phyloP scores from a whole-genome alignment of 2,888 invertebrate species.

The Vanessa cardui region DNA sequence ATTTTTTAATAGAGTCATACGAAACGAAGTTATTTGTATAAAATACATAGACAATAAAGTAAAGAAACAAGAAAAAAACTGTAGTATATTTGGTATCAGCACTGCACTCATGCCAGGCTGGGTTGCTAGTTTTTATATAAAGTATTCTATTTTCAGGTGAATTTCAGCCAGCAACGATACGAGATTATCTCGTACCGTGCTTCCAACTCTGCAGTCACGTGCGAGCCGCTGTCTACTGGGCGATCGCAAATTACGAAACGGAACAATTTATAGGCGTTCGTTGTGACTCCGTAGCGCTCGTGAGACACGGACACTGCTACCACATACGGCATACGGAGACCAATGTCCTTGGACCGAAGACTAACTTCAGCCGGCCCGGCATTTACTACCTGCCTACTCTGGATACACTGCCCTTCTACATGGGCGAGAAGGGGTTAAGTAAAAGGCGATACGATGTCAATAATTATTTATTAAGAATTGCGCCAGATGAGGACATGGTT shows the following conservation, averaged over 20 bases:
- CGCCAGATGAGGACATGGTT: conserved; percentile 62
- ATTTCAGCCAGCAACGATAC: conserved; percentile 61
- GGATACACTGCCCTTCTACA: conserved; percentile 58
- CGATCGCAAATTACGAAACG: conserved; percentile 53
- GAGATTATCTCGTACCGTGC: conserved; percentile 67
- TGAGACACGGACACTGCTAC: conserved; percentile 64
- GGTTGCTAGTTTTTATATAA: not conserved
- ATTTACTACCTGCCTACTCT: conserved; percentile 67
- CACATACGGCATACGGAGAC: conserved; percentile 44
- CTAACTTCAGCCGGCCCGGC: conserved; percentile 65
- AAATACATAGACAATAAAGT: too few relatives aligned
- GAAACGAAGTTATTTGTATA: too few relatives aligned
- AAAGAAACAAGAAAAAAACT: too few relatives aligned
- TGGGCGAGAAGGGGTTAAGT: conserved; percentile 58
- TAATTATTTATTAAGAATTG: conserved; percentile 56
- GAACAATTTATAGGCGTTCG: conserved; percentile 62
- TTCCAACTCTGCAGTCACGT: conserved; percentile 71
- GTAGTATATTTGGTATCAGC: too few relatives aligned
- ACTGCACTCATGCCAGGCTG: too few relatives aligned
- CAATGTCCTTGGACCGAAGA: conserved; percentile 64
- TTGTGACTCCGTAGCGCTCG: conserved; percentile 59
- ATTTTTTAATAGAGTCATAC: too few relatives aligned
- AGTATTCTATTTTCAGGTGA: conserved; percentile 56
- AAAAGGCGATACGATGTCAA: conserved; percentile 55
- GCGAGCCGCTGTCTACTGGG: conserved; percentile 64